Conservation (phyloP, 2,113 vertebrate species). For the Xiphophorus hellerii region DNA sequence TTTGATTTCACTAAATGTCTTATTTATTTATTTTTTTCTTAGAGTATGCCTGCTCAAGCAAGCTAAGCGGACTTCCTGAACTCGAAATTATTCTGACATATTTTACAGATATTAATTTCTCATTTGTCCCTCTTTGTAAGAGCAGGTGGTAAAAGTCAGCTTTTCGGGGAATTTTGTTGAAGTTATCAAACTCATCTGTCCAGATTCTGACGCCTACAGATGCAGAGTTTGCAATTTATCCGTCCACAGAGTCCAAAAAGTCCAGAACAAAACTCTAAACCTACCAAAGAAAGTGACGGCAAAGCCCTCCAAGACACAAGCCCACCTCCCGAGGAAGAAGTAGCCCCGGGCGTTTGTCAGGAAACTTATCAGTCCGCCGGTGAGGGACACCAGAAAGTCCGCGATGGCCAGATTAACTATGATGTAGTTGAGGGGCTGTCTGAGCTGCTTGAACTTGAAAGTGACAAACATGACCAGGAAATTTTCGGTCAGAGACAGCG, state of each 20-base stretch:
- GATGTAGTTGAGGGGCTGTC: constrained; percentile 90
- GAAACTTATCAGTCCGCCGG: constrained; percentile 87
- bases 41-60: background rate
- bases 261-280: constrained; percentile 37
- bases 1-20: background rate
- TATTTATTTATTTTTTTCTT: background rate
- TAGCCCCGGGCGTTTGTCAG: constrained; percentile 87
- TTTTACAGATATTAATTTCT: too few species aligned
- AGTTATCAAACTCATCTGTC: background rate
- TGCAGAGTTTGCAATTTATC: background rate
- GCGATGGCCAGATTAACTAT: constrained; percentile 90
- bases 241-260: background rate
- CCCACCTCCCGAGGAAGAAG: constrained; percentile 89
- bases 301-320: constrained; percentile 90
- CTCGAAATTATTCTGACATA: background rate
- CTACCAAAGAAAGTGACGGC: constrained; percentile 92
- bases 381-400: constrained; percentile 88
- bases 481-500: constrained; percentile 86
- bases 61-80: background rate
- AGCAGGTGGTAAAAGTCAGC: background rate
- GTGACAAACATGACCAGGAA: constrained; percentile 90
- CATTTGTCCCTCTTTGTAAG: too few species aligned
- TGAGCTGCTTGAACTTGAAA: constrained; percentile 87
- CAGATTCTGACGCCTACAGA: background rate
- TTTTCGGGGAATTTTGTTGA: background rate